Evolutionary conservation across 2,888 invertebrate species (phyloP).

Genomic region (Microctonus hyperodae): DNA sequence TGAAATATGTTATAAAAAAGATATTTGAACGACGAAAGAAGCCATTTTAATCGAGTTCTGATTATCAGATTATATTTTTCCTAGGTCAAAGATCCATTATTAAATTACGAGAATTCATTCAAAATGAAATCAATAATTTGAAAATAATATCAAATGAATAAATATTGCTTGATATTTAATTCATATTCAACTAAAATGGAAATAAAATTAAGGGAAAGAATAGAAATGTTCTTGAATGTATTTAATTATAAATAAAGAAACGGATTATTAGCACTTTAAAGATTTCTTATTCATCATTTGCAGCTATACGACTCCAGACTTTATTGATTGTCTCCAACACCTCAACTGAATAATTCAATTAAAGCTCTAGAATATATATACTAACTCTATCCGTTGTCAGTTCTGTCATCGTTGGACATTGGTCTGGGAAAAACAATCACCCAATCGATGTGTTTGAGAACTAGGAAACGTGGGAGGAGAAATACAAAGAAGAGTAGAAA

Average conservation of each 20-base stretch:
- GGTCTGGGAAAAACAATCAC: neutral
- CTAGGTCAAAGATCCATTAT: no score
- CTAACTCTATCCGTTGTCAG: neutral
- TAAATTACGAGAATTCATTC: no score
- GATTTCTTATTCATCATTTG: constrained; percentile 6
- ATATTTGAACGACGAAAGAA: no score
- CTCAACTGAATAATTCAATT: constrained; percentile 9
- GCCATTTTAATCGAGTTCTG: no score
- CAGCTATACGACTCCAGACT: neutral
- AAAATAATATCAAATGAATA: no score
- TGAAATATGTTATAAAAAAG: neutral
- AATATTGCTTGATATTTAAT: no score
- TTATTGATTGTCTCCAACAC: constrained; percentile 4
- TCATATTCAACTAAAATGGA: neutral
- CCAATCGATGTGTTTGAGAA: neutral
- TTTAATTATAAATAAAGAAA: neutral
- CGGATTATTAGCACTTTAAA: neutral
- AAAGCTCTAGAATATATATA: neutral
- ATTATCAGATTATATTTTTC: no score
- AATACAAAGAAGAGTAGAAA: no score
- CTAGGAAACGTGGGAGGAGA: neutral
- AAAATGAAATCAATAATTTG: no score
- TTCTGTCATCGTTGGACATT: neutral
- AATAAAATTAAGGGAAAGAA: neutral
- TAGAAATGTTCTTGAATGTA: neutral